phyloP scores from a whole-genome alignment of 53 echinoderm and acorn worm genomes.

The Holothuria leucospilota region DNA sequence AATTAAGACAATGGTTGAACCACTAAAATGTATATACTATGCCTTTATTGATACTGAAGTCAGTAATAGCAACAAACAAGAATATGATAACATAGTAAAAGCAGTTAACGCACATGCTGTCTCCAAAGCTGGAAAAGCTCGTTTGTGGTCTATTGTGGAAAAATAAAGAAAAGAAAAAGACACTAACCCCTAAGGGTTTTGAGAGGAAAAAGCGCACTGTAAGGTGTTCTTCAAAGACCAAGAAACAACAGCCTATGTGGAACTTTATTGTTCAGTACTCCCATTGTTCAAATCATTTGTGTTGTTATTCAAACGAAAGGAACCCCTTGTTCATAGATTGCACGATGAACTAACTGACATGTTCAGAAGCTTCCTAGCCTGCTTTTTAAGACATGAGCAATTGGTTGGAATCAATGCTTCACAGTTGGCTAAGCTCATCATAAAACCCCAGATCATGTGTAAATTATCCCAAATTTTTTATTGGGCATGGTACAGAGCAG shows the following conservation, averaged over 20 bases:
- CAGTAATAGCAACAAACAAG: neutral
- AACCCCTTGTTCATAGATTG: constrained; percentile 51
- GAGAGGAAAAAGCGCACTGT: constrained; percentile 47
- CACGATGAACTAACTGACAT: constrained; percentile 50
- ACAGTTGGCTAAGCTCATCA: constrained; percentile 22
- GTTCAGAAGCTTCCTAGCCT: constrained; percentile 57
- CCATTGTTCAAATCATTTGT: constrained; percentile 62
- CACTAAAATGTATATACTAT: neutral
- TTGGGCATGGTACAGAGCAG: constrained; percentile 13
- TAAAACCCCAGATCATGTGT: constrained; percentile 31
- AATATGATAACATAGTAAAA: neutral
- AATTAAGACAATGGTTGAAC: neutral
- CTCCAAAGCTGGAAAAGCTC: too few relatives aligned
- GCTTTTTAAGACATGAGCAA: constrained; percentile 56
- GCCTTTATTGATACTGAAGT: neutral
- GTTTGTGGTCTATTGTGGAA: neutral
- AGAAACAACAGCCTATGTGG: constrained; percentile 35
- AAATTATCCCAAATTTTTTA: constrained; percentile 32
- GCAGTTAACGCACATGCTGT: neutral
- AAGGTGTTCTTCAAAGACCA: constrained; percentile 43
- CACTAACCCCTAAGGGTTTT: constrained; percentile 16
- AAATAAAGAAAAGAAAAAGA: constrained; percentile 2
- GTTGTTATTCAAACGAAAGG: constrained; percentile 51
- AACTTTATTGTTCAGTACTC: constrained; percentile 43
- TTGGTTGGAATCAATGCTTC: neutral